Evolutionary conservation across 1,140 invertebrate genomes (phyloP), one percentile per base, ranked within the genome.

Genomic region (Brachionus asplanchnoidis): DNA sequence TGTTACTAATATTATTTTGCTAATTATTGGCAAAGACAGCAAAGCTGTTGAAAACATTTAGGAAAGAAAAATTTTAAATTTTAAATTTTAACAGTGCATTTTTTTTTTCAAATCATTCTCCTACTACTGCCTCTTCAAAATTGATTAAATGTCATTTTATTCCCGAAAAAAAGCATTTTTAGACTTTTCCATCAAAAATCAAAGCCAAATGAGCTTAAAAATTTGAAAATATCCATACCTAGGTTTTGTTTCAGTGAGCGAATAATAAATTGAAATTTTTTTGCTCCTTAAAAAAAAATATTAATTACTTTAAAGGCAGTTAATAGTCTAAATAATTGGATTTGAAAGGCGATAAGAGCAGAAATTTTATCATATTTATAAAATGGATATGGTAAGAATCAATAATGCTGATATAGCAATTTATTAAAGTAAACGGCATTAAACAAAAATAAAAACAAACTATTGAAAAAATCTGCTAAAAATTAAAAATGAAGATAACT

Each of bases 391-490:
- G 53, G 53, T 23, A 60, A 60, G 20, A 60, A 60, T 60, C 53
- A 60, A 60, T 20, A 60, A 9, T 46, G 11, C 44, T 60, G 12
- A 53, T 53, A 53, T 0, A n/a, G 46, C 46, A 53, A 60, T 60
- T 60, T 60, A 60, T 60, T 60, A 60, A 60, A 20, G n/a, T 60
- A 23, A 23, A 60, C 17, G 53, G 53, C 53, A 60, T 60, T 60
- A 8, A 60, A 46, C 44, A 60, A 60, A 20, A 60, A 60, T 23
- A 60, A 60, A 68, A 28, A 68, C 14, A 68, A 26, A 68, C 12
- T 32, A 68, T 32, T 36, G n/a, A 68, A 32, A 68, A 68, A 68
- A 68, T 68, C 66, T 68, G 66, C n/a, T 68, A 14, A 68, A 65
- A 68, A 68, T 68, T 12, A 68, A 20, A 56, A 8, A 60, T 20